Conservation (phyloP, 2,888 invertebrate genomes). For the Calameuta pallipes region DNA sequence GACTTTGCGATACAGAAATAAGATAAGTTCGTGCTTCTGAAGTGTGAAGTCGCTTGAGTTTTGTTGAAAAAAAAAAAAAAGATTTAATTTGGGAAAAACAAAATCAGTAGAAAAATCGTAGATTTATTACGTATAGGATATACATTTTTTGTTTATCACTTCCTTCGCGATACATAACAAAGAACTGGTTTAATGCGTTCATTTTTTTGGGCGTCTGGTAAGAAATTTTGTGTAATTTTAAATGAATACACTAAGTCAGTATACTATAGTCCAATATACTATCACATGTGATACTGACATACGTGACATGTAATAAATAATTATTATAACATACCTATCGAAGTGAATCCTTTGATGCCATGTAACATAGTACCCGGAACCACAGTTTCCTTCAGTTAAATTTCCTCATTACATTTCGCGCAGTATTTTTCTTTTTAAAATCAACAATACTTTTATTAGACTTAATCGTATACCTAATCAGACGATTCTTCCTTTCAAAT, state of each 20-base stretch:
- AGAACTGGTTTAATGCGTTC: not conserved
- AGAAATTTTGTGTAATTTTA: too few relatives aligned
- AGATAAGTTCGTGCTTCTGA: not conserved
- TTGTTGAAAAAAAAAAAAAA: too few relatives aligned
- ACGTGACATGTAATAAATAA: too few relatives aligned
- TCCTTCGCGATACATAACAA: not conserved
- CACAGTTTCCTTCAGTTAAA: not conserved
- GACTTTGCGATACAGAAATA: not conserved
- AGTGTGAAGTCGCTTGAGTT: too few relatives aligned
- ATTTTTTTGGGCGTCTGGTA: not conserved
- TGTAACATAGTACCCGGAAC: not conserved
- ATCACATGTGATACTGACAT: not conserved
- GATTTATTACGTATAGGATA: too few relatives aligned
- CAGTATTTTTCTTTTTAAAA: not conserved
- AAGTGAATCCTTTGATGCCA: not conserved
- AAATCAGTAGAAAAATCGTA: not conserved
- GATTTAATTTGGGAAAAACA: not conserved
- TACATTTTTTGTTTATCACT: not conserved
- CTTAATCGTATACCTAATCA: not conserved
- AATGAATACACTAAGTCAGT: too few relatives aligned
- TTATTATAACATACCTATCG: not conserved
- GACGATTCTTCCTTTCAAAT: not conserved
- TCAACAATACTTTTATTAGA: not conserved
- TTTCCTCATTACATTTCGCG: not conserved
- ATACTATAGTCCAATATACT: not conserved